These are phyloP conservation scores for Tetragonula carbonaria DNA, from an alignment of 2,888 invertebrate species.

Conservation along the genomic window DNA sequence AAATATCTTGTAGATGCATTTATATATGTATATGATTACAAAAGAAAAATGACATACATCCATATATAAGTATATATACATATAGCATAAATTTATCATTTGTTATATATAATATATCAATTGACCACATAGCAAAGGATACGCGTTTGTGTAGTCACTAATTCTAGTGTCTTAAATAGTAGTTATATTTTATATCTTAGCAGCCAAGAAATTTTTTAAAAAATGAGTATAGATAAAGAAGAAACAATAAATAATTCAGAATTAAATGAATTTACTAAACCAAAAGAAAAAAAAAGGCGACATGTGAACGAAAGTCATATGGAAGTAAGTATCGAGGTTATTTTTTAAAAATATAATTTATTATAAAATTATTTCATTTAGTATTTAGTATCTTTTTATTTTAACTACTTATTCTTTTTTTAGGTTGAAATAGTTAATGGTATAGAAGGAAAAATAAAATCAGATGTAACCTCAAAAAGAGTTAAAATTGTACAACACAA, in stretches of 20 bases:
- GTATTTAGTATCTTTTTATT: neutral
- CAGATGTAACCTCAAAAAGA: conserved; percentile 80
- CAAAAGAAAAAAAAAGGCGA: conserved; percentile 46
- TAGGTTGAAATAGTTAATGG: conserved; percentile 88
- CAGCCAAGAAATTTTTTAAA: conserved; percentile 4
- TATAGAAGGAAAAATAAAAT: conserved; percentile 85
- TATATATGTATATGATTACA: neutral
- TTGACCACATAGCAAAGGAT: neutral
- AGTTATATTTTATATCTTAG: neutral
- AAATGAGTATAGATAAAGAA: conserved; percentile 41
- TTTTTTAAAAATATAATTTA: neutral
- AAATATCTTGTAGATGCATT: neutral
- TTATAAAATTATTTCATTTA: neutral
- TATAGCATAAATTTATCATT: neutral
- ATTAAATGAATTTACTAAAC: conserved; percentile 16
- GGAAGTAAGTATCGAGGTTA: conserved; percentile 60
- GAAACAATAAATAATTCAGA: conserved; percentile 11
- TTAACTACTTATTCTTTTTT: conserved; percentile 10
- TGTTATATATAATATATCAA: neutral
- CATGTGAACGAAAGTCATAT: conserved; percentile 51
- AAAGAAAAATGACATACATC: neutral
- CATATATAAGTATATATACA: neutral
- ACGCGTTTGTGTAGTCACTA: neutral
- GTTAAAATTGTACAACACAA: conserved; percentile 73
- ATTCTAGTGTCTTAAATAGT: neutral